A percentile compares a stretch with the other conserved stretches of the same genome.
Evolutionary conservation across 2,888 invertebrate species (phyloP).

Genomic region (Noctua pronuba): DNA sequence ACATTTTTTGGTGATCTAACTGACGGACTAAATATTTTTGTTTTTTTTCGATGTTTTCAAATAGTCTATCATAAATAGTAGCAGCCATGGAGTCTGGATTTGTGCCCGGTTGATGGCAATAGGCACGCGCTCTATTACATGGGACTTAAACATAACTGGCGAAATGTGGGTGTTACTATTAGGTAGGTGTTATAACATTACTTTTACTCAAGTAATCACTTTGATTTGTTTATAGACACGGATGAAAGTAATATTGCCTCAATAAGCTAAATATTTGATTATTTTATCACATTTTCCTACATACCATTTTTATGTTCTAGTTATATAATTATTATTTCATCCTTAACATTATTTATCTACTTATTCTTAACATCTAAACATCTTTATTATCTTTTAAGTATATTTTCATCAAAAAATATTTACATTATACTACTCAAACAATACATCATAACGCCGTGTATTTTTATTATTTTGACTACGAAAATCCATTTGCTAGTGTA

Average conservation of each 20-base stretch:
- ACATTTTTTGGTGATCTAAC: no score
- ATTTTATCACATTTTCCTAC: background rate
- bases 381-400: background rate
- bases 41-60: no score
- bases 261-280: conserved; percentile 11
- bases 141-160: no score
- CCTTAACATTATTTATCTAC: background rate
- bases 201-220: no score
- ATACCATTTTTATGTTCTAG: background rate
- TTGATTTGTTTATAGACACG: no score
- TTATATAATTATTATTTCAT: background rate
- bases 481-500: conserved; percentile 41
- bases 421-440: conserved; percentile 27
- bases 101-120: no score
- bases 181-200: no score
- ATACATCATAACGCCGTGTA: conserved; percentile 14
- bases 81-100: no score
- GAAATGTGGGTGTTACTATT: no score
- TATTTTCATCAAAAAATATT: conserved; percentile 10
- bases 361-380: background rate
- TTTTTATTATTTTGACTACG: conserved; percentile 15
- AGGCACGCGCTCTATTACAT: no score
- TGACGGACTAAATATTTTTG: no score
- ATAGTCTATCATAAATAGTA: no score
- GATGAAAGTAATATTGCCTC: background rate